A percentile compares a stretch with the other conserved stretches of the same genome.
Conservation (phyloP, 2,888 invertebrate species). For the Pollenia amentaria region DNA sequence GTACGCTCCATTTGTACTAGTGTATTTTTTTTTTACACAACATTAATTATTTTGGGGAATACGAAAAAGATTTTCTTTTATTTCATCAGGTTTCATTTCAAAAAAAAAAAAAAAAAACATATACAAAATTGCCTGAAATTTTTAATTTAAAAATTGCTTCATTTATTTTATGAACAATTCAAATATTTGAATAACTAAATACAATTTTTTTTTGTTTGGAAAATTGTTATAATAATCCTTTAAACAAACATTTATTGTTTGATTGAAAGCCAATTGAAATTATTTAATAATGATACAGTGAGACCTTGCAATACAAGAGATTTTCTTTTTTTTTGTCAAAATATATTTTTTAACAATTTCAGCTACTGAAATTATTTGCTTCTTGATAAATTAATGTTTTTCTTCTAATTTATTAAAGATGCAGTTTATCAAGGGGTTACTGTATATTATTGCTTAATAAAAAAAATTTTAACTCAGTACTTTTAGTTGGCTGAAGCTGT, state of each 20-base stretch:
- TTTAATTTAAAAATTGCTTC: slow-evolving; percentile 42
- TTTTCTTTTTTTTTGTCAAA: background rate
- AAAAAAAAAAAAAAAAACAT: slow-evolving; percentile 12
- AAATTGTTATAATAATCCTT: slow-evolving; percentile 22
- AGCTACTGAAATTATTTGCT: too few relatives aligned
- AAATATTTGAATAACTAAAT: slow-evolving; percentile 6
- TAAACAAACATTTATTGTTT: slow-evolving; percentile 33
- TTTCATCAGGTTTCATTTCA: slow-evolving; percentile 38
- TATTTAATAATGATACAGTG: background rate
- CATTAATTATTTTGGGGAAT: slow-evolving; percentile 62
- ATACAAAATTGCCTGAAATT: slow-evolving; percentile 30
- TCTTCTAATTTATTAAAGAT: too few relatives aligned
- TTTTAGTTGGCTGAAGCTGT: background rate
- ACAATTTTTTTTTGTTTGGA: slow-evolving; percentile 4
- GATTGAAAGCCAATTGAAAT: slow-evolving; percentile 37
- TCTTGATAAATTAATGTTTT: background rate
- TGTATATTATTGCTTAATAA: too few relatives aligned
- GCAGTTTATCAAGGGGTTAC: too few relatives aligned
- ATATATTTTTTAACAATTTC: too few relatives aligned
- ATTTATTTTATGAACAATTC: slow-evolving; percentile 24
- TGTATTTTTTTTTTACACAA: background rate
- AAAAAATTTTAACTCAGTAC: background rate
- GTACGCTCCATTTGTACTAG: slow-evolving; percentile 10
- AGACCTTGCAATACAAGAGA: too few relatives aligned
- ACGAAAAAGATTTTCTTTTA: slow-evolving; percentile 28